These are phyloP conservation scores for Myotis planiceps DNA, from an alignment of 2,797 vertebrate species.

Conservation along the genomic window DNA sequence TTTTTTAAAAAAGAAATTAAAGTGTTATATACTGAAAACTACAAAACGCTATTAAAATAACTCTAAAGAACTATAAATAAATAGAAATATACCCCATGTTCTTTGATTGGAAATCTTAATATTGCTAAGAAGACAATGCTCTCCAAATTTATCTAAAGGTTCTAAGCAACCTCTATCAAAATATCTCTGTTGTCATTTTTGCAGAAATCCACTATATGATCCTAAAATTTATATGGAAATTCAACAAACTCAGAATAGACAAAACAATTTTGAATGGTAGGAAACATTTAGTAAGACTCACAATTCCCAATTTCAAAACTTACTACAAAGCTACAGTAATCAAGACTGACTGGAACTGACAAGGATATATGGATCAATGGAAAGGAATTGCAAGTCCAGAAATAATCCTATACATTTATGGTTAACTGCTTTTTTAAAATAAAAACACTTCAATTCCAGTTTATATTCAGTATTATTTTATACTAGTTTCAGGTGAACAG, in stretches of 20 bases:
- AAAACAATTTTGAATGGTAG: neutral
- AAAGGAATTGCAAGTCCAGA: neutral
- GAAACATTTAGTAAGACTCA: neutral
- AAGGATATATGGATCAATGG: neutral
- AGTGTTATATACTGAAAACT: neutral
- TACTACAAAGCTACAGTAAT: neutral
- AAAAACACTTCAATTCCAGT: neutral
- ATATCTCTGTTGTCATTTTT: neutral
- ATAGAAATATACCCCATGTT: neutral
- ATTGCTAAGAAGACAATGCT: neutral
- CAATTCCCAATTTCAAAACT: neutral
- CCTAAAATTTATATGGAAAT: neutral
- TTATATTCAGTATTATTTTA: neutral
- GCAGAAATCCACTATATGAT: neutral
- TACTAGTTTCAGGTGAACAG: neutral
- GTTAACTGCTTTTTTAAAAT: neutral
- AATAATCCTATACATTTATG: neutral
- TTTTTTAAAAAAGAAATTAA: neutral
- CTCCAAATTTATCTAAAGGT: neutral
- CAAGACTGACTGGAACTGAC: neutral
- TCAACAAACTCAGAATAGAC: neutral
- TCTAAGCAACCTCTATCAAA: neutral
- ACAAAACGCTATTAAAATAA: neutral
- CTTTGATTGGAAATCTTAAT: neutral
- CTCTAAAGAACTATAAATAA: neutral